Percentiles rank a stretch among this genome's conserved stretches.
Conservation (phyloP, 2,888 invertebrate genomes). For the Luperina nickerlii region DNA sequence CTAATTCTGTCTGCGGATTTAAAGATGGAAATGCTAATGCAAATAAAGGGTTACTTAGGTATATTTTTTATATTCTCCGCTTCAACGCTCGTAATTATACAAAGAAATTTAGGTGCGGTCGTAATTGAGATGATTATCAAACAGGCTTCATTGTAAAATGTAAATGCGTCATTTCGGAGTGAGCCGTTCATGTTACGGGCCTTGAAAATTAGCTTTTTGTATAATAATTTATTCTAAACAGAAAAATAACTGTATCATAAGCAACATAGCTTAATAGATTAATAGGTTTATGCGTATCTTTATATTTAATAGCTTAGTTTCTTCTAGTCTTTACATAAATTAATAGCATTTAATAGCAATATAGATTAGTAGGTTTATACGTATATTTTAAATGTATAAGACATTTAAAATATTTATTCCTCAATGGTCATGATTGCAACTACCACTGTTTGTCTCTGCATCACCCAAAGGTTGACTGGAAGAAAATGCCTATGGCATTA, state of each 20-base stretch:
- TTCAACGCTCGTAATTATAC: slow-evolving; percentile 61
- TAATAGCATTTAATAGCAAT: too few relatives aligned
- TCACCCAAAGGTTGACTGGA: too few relatives aligned
- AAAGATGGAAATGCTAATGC: slow-evolving; percentile 54
- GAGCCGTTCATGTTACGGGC: slow-evolving; percentile 28
- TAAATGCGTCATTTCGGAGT: slow-evolving; percentile 57
- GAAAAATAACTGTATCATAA: slow-evolving; percentile 20
- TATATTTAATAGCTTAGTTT: too few relatives aligned
- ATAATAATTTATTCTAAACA: slow-evolving; percentile 35
- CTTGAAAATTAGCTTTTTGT: slow-evolving; percentile 49
- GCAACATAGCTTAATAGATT: neutral
- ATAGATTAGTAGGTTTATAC: too few relatives aligned
- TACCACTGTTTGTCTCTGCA: too few relatives aligned
- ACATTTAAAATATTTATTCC: too few relatives aligned
- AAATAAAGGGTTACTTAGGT: slow-evolving; percentile 44
- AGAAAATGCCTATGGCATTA: too few relatives aligned
- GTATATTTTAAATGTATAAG: too few relatives aligned
- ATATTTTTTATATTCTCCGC: slow-evolving; percentile 52
- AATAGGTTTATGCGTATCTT: too few relatives aligned
- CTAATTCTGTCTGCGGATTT: slow-evolving; percentile 54
- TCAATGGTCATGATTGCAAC: too few relatives aligned
- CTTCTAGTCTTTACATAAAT: too few relatives aligned
- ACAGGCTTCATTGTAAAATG: slow-evolving; percentile 67
- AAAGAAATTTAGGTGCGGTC: slow-evolving; percentile 63
- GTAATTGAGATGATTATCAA: slow-evolving; percentile 67